Percentiles rank a stretch among this genome's conserved stretches.
These are phyloP conservation scores for Notolabrus celidotus DNA, from an alignment of 2,797 vertebrate species.

Conservation along the genomic window DNA sequence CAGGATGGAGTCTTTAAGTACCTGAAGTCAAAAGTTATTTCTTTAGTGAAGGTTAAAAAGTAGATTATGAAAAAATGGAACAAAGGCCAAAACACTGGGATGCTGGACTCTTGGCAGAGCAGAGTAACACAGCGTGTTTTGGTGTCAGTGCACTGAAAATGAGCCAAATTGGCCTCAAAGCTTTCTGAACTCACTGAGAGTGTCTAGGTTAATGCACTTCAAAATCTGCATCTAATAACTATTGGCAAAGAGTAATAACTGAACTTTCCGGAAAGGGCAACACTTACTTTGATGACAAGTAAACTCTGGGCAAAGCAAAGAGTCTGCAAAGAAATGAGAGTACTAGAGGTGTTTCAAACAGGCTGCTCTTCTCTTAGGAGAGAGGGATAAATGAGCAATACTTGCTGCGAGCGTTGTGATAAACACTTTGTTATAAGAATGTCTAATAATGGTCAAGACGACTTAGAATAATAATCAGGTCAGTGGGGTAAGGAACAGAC, in stretches of 20 bases:
- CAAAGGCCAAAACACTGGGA: conserved; percentile 22
- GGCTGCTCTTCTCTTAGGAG: not conserved
- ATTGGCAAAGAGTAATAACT: conserved; percentile 3
- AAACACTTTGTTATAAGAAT: not conserved
- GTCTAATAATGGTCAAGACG: not conserved
- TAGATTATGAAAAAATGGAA: conserved; percentile 13
- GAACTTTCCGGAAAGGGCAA: not conserved
- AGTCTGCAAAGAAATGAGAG: not conserved
- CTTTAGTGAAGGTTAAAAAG: no score
- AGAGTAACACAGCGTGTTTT: conserved; percentile 44
- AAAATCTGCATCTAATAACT: conserved; percentile 28
- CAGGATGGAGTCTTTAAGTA: no score
- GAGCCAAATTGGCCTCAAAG: conserved; percentile 45
- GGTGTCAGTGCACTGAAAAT: conserved; percentile 46
- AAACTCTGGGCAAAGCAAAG: no score
- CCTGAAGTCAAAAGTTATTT: no score
- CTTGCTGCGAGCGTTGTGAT: no score
- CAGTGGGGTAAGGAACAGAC: conserved; percentile 14
- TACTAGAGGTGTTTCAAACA: not conserved
- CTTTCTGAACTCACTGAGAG: conserved; percentile 40
- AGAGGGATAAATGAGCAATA: no score
- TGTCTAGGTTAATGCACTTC: conserved; percentile 51
- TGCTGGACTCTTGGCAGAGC: conserved; percentile 45
- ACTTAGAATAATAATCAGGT: conserved; percentile 1
- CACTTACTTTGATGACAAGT: not conserved